Percentiles rank a stretch among this genome's conserved stretches.
Conservation (phyloP, 2,888 invertebrate genomes). For the Camponotus fellah region DNA sequence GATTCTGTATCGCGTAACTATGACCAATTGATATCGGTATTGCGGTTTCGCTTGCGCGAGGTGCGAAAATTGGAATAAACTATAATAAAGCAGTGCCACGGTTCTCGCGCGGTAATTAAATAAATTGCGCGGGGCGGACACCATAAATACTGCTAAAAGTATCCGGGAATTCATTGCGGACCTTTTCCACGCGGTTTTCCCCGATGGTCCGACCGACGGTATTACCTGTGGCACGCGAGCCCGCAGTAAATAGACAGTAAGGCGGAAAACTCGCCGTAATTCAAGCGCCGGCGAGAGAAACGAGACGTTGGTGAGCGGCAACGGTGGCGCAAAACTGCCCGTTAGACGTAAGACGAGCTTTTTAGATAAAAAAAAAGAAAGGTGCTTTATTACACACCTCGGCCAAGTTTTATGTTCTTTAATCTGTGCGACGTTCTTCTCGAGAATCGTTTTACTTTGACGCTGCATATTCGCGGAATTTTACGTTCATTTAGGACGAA, state of each 20-base stretch:
- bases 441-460: constrained; percentile 73
- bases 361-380: not conserved
- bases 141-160: constrained; percentile 37
- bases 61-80: constrained; percentile 26
- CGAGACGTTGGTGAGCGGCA: constrained; percentile 28
- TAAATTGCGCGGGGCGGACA: constrained; percentile 34
- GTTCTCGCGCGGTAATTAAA: constrained; percentile 39
- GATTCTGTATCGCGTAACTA: constrained; percentile 14
- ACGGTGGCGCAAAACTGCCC: constrained; percentile 48
- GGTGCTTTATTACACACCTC: constrained; percentile 72
- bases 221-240: constrained; percentile 48
- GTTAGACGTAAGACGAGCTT: constrained; percentile 60
- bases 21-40: constrained; percentile 35
- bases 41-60: not conserved
- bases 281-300: constrained; percentile 51
- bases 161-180: constrained; percentile 38
- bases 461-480: constrained; percentile 60
- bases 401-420: constrained; percentile 77
- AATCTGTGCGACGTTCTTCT: constrained; percentile 74
- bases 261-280: constrained; percentile 61
- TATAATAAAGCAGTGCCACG: constrained; percentile 27
- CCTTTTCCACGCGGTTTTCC: constrained; percentile 42
- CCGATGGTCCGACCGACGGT: constrained; percentile 10
- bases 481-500: constrained; percentile 54
- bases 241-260: constrained; percentile 55